Evolutionary conservation across 2,113 vertebrate species (phyloP).

Genomic region (Microcebus ravelobensis): DNA sequence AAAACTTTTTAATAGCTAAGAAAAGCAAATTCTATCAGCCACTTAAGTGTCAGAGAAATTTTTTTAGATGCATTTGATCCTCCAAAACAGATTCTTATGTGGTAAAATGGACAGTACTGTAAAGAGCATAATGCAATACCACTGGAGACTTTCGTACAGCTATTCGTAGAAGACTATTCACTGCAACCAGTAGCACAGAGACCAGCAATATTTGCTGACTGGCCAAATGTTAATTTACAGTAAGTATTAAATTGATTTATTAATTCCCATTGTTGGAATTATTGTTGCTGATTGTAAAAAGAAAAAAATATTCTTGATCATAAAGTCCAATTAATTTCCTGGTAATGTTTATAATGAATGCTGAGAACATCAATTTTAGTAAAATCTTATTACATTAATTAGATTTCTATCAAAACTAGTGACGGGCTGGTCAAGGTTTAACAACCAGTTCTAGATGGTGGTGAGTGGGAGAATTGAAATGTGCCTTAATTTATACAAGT

Average conservation of each 20-base stretch:
- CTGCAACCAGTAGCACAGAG: too few relatives aligned
- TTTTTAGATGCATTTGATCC: background rate
- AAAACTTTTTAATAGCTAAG: background rate
- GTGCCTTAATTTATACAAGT: background rate
- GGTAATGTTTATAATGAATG: background rate
- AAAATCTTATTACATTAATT: background rate
- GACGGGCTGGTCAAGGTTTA: background rate
- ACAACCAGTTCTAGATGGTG: background rate
- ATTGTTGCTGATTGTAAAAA: background rate
- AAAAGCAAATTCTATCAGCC: background rate
- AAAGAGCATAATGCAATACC: background rate
- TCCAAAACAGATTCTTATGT: background rate
- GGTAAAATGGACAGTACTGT: background rate
- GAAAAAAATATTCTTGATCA: background rate
- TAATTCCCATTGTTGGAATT: background rate
- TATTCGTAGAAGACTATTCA: background rate
- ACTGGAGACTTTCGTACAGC: background rate
- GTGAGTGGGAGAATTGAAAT: background rate
- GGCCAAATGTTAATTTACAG: background rate
- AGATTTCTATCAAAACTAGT: background rate
- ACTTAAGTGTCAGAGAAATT: background rate
- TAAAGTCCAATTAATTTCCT: background rate
- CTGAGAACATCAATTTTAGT: background rate
- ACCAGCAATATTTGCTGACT: background rate
- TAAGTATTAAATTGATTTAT: background rate